phyloP scores from a whole-genome alignment of 2,888 invertebrate genomes.

The Andrena bucephala region DNA sequence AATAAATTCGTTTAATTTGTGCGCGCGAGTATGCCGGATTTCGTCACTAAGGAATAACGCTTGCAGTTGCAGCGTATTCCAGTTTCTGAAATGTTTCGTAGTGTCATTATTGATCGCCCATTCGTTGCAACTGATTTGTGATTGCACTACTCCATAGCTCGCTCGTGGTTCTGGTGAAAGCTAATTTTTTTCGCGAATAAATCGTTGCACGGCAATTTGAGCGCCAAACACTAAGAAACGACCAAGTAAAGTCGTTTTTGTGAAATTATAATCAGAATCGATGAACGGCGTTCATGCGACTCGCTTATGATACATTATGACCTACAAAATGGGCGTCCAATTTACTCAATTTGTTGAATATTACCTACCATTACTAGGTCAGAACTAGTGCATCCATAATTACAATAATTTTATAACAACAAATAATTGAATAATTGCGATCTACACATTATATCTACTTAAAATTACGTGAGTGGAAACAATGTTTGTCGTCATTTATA shows the following conservation, averaged over 20 bases:
- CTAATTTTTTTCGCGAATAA: constrained; percentile 41
- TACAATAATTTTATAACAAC: neutral
- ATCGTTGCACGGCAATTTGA: constrained; percentile 27
- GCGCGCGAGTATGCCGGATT: neutral
- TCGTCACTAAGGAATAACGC: constrained; percentile 21
- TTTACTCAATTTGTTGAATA: constrained; percentile 5
- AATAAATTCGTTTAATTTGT: constrained; percentile 20
- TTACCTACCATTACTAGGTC: neutral
- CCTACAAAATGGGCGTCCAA: neutral
- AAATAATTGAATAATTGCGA: neutral
- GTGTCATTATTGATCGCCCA: constrained; percentile 52
- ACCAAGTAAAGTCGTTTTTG: constrained; percentile 9
- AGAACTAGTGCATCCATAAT: neutral
- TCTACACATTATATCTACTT: neutral
- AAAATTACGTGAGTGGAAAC: neutral
- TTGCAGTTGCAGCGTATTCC: constrained; percentile 27
- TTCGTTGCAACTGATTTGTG: constrained; percentile 56
- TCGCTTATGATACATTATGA: neutral
- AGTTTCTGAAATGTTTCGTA: constrained; percentile 38
- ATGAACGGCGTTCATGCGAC: constrained; percentile 14
- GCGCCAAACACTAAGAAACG: constrained; percentile 31
- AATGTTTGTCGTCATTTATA: too few relatives aligned
- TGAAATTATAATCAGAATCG: constrained; percentile 10
- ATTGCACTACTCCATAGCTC: constrained; percentile 32
- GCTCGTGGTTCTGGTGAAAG: constrained; percentile 61